These are phyloP conservation scores for Ptyas mucosa DNA, from an alignment of 2,113 vertebrate genomes.

Conservation along the genomic window DNA sequence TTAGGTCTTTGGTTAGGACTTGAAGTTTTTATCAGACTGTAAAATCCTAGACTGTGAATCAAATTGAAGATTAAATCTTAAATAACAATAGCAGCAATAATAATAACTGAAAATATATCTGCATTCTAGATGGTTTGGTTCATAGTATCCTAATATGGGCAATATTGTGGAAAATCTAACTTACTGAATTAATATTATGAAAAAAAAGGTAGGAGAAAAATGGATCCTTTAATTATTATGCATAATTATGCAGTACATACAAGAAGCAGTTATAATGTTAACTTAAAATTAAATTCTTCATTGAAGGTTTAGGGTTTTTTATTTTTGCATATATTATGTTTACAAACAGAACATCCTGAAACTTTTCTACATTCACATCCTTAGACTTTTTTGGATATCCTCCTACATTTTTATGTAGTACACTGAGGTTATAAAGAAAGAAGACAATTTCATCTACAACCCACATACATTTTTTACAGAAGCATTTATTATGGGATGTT, in stretches of 20 bases:
- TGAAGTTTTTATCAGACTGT: neutral
- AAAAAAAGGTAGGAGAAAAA: neutral
- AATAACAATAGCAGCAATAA: neutral
- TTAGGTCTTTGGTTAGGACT: neutral
- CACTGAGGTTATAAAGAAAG: conserved; percentile 48
- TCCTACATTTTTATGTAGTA: conserved; percentile 44
- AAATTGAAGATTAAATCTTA: neutral
- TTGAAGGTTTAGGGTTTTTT: neutral
- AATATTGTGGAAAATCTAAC: neutral
- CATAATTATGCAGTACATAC: neutral
- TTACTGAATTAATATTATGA: conserved; percentile 7
- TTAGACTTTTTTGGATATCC: conserved; percentile 34
- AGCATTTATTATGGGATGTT: neutral
- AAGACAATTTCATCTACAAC: conserved; percentile 42
- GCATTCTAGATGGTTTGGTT: neutral
- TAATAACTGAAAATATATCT: neutral
- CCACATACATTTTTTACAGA: conserved; percentile 41
- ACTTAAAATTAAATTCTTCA: neutral
- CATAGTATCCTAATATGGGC: neutral
- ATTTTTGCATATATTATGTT: neutral
- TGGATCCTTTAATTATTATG: neutral
- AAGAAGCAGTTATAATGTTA: neutral
- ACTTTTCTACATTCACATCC: neutral
- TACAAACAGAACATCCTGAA: neutral
- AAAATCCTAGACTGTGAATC: neutral